Evolutionary conservation across 2,113 vertebrate genomes (phyloP).

Genomic region (Naja naja): DNA sequence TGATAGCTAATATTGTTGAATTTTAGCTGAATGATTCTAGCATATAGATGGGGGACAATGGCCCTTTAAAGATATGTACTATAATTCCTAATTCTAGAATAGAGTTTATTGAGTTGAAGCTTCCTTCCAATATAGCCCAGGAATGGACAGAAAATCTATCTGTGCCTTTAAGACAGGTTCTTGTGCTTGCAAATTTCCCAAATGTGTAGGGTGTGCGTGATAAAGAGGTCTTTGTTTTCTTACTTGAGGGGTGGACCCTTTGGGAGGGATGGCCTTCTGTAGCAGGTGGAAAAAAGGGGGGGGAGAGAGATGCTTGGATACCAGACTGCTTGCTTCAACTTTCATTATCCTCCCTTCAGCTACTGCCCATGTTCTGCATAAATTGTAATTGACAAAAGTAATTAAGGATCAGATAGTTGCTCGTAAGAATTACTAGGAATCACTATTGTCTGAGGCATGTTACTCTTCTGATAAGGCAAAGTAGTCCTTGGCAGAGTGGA

Average conservation of each 20-base stretch:
- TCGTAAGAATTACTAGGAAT: background rate
- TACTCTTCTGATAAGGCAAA: background rate
- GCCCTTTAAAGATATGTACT: background rate
- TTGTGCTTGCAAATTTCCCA: background rate
- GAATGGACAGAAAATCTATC: background rate
- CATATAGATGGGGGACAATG: background rate
- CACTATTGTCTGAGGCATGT: background rate
- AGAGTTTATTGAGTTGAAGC: background rate
- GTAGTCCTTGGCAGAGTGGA: background rate
- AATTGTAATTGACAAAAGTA: background rate
- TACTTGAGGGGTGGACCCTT: background rate
- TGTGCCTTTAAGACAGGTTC: background rate
- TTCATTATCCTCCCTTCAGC: background rate
- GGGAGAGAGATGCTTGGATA: background rate
- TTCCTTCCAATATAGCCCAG: background rate
- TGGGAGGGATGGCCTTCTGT: background rate
- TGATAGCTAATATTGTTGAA: background rate
- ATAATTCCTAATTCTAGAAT: background rate
- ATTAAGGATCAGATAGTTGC: background rate
- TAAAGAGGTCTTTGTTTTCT: conserved; percentile 15
- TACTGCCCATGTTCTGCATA: background rate
- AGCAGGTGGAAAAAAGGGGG: background rate
- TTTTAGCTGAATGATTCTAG: background rate
- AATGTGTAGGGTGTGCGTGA: background rate
- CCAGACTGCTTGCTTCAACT: background rate